These are phyloP conservation scores for Neodontobutis hainanensis DNA, from an alignment of 2,113 vertebrate genomes.

Conservation along the genomic window DNA sequence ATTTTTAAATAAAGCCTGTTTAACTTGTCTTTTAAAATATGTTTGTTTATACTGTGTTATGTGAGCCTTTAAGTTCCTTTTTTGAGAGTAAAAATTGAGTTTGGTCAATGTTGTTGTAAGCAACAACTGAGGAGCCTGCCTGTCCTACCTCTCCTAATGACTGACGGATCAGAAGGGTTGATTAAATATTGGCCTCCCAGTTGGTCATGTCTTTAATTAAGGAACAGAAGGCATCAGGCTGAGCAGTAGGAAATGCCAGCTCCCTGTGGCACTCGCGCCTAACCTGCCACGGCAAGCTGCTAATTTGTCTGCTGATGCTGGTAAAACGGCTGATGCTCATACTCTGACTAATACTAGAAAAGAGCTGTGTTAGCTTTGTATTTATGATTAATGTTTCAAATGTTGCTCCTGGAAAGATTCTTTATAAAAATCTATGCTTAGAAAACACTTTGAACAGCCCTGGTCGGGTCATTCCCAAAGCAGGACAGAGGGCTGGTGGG, in stretches of 20 bases:
- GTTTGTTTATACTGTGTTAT: background rate
- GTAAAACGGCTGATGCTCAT: conserved; percentile 38
- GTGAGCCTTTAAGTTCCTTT: background rate
- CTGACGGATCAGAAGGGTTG: conserved; percentile 58
- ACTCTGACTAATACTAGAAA: conserved; percentile 43
- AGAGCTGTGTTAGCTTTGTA: conserved; percentile 49
- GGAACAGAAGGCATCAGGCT: conserved; percentile 60
- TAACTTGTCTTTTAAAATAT: no score
- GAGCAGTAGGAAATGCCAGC: conserved; percentile 69
- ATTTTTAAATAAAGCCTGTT: conserved; percentile 26
- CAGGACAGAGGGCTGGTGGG: background rate
- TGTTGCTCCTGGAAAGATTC: conserved; percentile 20
- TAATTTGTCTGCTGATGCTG: conserved; percentile 66
- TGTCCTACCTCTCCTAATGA: conserved; percentile 36
- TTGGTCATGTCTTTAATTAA: conserved; percentile 72
- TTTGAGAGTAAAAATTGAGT: conserved; percentile 4
- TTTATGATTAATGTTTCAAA: conserved; percentile 43
- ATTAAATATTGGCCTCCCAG: conserved; percentile 71
- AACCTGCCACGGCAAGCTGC: conserved; percentile 66
- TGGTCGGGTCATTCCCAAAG: conserved; percentile 12
- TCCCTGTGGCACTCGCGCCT: conserved; percentile 61
- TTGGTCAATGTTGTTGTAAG: conserved; percentile 33
- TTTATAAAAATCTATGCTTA: conserved; percentile 20
- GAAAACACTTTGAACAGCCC: conserved; percentile 18
- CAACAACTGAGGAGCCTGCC: conserved; percentile 30